Evolutionary conservation across 2,113 vertebrate species (phyloP).

Genomic region (Hemichromis elongatus): DNA sequence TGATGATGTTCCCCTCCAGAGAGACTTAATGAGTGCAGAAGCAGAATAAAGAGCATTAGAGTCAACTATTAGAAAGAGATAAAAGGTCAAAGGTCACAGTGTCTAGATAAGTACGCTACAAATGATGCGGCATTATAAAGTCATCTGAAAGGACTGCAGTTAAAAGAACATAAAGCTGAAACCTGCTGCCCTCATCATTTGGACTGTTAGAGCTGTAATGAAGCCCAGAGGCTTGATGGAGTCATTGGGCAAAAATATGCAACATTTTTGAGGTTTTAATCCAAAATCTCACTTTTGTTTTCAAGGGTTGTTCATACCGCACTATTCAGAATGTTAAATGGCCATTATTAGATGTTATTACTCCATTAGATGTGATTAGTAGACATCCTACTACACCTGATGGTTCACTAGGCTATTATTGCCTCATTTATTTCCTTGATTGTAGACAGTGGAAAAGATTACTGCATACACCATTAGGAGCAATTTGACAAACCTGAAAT

Average conservation of each 20-base stretch:
- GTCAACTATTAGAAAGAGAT: neutral
- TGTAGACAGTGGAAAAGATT: neutral
- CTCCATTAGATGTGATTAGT: neutral
- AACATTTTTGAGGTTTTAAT: neutral
- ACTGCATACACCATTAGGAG: neutral
- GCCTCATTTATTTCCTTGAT: accelerated
- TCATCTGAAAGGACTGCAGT: neutral
- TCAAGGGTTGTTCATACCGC: neutral
- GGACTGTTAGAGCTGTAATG: neutral
- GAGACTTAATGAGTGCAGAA: slow-evolving; percentile 3
- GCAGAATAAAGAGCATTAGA: neutral
- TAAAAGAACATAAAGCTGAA: neutral
- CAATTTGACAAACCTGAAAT: neutral
- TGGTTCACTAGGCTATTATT: neutral
- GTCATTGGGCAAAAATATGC: neutral
- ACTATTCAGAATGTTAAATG: neutral
- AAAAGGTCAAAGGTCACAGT: neutral
- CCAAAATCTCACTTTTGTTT: neutral
- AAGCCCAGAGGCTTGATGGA: neutral
- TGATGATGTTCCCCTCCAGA: neutral
- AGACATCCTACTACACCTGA: neutral
- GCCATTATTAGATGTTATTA: neutral
- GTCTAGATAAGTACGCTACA: neutral
- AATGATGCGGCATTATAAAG: neutral
- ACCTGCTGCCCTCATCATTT: neutral